Evolutionary conservation across 2,888 invertebrate genomes (phyloP).

Genomic region (Brenthis daphne): DNA sequence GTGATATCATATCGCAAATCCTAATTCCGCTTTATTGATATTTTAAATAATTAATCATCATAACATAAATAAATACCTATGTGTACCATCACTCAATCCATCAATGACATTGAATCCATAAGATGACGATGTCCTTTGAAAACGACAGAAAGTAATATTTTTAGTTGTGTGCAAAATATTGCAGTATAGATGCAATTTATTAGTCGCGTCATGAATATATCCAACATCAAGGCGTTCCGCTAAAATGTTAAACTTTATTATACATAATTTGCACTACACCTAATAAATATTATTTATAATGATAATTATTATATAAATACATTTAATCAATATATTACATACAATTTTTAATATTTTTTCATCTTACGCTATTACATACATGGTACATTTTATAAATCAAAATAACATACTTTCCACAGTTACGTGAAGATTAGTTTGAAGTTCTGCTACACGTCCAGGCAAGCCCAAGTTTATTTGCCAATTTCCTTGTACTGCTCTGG

Average conservation of each 20-base stretch:
- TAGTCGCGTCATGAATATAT: conserved; percentile 52
- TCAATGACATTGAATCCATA: conserved; percentile 70
- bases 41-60: not conserved
- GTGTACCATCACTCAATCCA: conserved; percentile 70
- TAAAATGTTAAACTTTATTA: conserved; percentile 45
- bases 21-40: no score
- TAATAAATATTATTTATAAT: no score
- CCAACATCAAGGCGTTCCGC: conserved; percentile 74
- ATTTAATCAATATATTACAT: no score
- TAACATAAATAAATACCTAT: conserved; percentile 55
- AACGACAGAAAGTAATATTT: conserved; percentile 75
- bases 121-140: conserved; percentile 61
- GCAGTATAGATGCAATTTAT: conserved; percentile 69
- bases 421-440: conserved; percentile 59
- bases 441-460: conserved; percentile 68
- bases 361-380: no score
- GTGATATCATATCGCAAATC: no score
- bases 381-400: not conserved
- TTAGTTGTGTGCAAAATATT: conserved; percentile 68
- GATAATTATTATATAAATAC: no score
- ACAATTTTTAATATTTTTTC: no score
- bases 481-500: conserved; percentile 70
- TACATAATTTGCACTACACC: no score
- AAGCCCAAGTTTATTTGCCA: conserved; percentile 73
- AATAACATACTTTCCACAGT: conserved; percentile 58